Evolutionary conservation across 2,113 vertebrate species (phyloP), one percentile per base, ranked within the genome.

Genomic region (Thamnaconus septentrionalis): DNA sequence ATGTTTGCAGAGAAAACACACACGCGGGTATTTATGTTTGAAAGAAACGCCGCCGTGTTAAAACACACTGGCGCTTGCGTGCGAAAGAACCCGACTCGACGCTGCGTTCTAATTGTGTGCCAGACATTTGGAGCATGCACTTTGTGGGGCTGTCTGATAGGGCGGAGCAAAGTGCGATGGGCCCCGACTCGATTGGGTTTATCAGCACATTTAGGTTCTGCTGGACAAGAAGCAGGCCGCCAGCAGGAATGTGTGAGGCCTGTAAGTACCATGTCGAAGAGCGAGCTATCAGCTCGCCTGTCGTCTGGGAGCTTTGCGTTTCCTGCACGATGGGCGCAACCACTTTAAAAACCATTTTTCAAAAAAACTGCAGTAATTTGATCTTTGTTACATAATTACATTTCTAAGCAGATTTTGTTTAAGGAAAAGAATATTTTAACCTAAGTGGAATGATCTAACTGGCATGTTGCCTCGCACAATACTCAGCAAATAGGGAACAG

Each of bases 211-310:
- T 63, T 50, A 67, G 72, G 70, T 61, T 75, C 69, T 62, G 76
- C 79, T 75, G 63, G 69, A 88, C 76, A 64, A 77, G 76, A 84
- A 78, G 57, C 79, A 88, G 89, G 87, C 74, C 81, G 66, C 61
- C 49, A 55, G 45, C 53, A 83, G 77, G 87, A 91, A 88, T 87
- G 83, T 68, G 84, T 77, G 56, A 74, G 5, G 40, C 80, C 69
- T 64, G 56, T 56, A 62, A 74, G 57, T 56, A 56, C 73, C 52
- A 50, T 67, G 66, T 80, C 41, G 78, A 71, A 81, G 70, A 71
- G 68, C 53, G 43, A 48, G 3, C 68, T 83, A 87, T 88, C 73
- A 81, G 76, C 62, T 43, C 9, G 52, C 57, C 72, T 57, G 66
- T 56, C 4, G 41, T 73, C 61, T 63, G 46, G 62, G 46, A 78